phyloP scores from a whole-genome alignment of 2,113 vertebrate genomes.

The Perccottus glenii region DNA sequence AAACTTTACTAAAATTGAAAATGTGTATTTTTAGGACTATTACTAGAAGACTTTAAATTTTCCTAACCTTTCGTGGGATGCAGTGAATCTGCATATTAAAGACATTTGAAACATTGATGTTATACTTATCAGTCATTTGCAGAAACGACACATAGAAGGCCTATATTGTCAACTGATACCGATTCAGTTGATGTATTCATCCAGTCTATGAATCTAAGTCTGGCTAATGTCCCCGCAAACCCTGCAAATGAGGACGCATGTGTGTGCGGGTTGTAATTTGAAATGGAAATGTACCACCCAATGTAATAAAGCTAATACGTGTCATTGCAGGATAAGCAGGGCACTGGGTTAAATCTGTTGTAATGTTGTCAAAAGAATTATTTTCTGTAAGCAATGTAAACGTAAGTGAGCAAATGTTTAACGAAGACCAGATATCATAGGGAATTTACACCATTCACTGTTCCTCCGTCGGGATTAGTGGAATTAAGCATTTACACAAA shows the following conservation, averaged over 20 bases:
- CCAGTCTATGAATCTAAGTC: neutral
- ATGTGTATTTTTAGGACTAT: no score
- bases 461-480: constrained; percentile 72
- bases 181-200: neutral
- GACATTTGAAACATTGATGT: no score
- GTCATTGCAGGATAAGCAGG: constrained; percentile 64
- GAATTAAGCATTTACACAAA: constrained; percentile 74
- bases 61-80: no score
- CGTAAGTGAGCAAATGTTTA: constrained; percentile 78
- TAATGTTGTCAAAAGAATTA: constrained; percentile 75
- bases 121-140: no score
- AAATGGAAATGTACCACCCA: constrained; percentile 71
- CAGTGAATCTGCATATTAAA: no score
- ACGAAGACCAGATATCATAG: constrained; percentile 73
- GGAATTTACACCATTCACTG: constrained; percentile 74
- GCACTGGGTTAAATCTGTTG: constrained; percentile 74
- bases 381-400: constrained; percentile 73
- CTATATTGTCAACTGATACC: neutral
- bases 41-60: no score
- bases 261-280: constrained; percentile 52
- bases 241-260: neutral
- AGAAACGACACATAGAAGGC: no score
- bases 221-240: neutral
- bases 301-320: constrained; percentile 59
- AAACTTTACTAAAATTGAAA: no score